Percentiles rank a stretch among this genome's conserved stretches.
Conservation (phyloP, 2,797 vertebrate species). For the Linurgus olivaceus region DNA sequence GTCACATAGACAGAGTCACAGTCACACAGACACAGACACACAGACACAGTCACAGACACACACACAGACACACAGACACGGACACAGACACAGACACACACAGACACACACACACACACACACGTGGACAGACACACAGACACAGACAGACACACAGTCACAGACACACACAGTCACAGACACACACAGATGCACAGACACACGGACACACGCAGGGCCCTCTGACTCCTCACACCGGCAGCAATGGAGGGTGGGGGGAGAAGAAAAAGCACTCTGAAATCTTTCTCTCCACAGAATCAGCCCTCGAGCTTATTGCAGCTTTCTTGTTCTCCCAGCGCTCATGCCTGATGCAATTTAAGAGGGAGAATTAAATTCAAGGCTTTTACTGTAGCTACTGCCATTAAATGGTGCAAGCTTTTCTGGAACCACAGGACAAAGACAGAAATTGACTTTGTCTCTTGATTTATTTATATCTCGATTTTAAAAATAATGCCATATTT, state of each 20-base stretch:
- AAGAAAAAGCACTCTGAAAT: not conserved
- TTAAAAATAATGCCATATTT: not conserved
- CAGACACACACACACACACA: accelerated
- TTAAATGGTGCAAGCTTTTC: not conserved
- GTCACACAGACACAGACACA: accelerated
- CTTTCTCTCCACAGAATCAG: not conserved
- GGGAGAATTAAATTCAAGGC: not conserved
- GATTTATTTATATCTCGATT: not conserved
- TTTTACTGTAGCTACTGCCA: not conserved
- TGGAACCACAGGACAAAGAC: not conserved
- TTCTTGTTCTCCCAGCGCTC: not conserved
- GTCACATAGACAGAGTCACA: too few species aligned
- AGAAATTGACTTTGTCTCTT: not conserved
- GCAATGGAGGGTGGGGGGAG: not conserved
- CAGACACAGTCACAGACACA: too few species aligned
- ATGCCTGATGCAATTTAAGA: not conserved
- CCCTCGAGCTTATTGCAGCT: not conserved
- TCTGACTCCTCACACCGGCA: not conserved
- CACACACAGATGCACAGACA: too few species aligned
- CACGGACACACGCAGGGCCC: not conserved
- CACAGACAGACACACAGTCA: too few species aligned
- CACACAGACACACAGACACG: too few species aligned
- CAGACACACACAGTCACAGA: too few species aligned
- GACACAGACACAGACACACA: too few species aligned
- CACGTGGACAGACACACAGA: too few species aligned